phyloP scores from a whole-genome alignment of 2,888 invertebrate genomes.

The Platynereis dumerilii region DNA sequence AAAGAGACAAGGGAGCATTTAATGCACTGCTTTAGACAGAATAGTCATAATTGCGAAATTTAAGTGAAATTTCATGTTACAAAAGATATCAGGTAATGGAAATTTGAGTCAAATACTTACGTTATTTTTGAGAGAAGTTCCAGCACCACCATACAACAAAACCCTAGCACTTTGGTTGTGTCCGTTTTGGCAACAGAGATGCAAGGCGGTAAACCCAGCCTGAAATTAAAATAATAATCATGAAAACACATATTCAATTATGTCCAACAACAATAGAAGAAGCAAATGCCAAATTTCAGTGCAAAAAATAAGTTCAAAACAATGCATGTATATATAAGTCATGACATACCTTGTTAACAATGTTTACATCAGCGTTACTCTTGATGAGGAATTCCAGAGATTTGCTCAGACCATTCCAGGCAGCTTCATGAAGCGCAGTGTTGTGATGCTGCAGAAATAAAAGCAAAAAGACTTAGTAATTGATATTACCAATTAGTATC shows the following conservation, averaged over 20 bases:
- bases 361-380: constrained; percentile 68
- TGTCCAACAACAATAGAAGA: background rate
- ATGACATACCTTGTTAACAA: constrained; percentile 51
- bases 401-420: constrained; percentile 92
- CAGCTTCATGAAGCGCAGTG: constrained; percentile 90
- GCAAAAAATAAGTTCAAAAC: background rate
- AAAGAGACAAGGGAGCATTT: constrained; percentile 14
- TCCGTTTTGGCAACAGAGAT: constrained; percentile 93
- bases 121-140: constrained; percentile 89
- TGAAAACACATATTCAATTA: background rate
- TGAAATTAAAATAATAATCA: constrained; percentile 52
- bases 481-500: too few relatives aligned
- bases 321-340: background rate
- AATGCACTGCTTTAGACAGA: too few relatives aligned
- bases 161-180: constrained; percentile 94
- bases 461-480: too few relatives aligned
- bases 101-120: constrained; percentile 67
- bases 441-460: constrained; percentile 79
- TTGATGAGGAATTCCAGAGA: constrained; percentile 77
- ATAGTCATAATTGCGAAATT: too few relatives aligned
- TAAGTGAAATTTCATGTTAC: constrained; percentile 1
- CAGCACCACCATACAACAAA: constrained; percentile 83
- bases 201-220: constrained; percentile 91
- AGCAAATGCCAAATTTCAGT: background rate
- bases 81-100: background rate